Evolutionary conservation across 2,888 invertebrate species (phyloP), one percentile per base, ranked within the genome.

Genomic region (Lepidochrysops patricia): DNA sequence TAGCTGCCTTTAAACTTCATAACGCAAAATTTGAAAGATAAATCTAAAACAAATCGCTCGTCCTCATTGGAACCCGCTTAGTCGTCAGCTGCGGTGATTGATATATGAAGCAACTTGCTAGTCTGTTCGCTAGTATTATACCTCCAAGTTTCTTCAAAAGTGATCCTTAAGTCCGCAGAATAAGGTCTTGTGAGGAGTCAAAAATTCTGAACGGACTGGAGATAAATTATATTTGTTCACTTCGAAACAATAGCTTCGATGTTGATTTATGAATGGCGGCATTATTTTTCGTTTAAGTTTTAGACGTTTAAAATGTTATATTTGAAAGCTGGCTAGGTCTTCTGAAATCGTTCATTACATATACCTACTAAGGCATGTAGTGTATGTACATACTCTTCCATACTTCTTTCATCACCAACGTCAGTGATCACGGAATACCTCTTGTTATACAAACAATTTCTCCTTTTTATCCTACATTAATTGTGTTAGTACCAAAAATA

Each of bases 171-270:
- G 29, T 29, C 29, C 7, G 6, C 29, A 2, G 29, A 1, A 29
- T 7, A 29, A 29, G 29, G 29, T 29, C 29, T 1, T 7, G 29
- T 6, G 7, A 29, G 29, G 29, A 29, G 7, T 6, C 6, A 29
- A 29, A 29, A 29, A 9, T 9, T 9, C 6, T 29, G 29, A 29
- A 29, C n/a, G n/a, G 29, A 29, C 29, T 29, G 29, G 1, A 43
- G 43, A 43, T 43, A 43, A 43, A 23, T 43, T 43, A 43, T 43
- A 43, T 43, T 43, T 43, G 19, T 43, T 43, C 37, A 43, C n/a
- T n/a, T 29, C 29, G 29, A 43, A 43, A 43, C 43, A 43, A 43
- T 43, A 9, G 43, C 19, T 43, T 19, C 43, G 23, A 43, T 43
- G 43, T 43, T 43, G 43, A 43, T 43, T 43, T 43, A 43, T 19